These are phyloP conservation scores for Leptodirus hochenwartii DNA, from an alignment of 2,888 invertebrate species.

Conservation along the genomic window DNA sequence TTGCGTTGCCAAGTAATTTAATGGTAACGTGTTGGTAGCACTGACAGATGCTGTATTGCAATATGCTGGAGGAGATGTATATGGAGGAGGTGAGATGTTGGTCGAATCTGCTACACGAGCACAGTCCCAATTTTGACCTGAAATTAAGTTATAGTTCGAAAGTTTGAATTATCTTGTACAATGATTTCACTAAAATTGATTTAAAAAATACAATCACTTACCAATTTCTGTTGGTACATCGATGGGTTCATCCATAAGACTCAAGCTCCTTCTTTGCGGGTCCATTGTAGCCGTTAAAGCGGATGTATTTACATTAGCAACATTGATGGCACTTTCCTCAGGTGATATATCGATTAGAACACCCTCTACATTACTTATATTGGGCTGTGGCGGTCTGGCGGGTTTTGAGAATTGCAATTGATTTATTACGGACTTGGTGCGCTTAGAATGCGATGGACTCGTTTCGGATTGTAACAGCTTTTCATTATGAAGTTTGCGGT, in stretches of 20 bases:
- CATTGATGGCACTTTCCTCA: conserved; percentile 23
- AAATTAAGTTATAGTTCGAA: not conserved
- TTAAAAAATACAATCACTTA: conserved; percentile 2
- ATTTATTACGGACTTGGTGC: conserved; percentile 15
- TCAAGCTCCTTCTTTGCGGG: conserved; percentile 17
- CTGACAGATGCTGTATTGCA: conserved; percentile 33
- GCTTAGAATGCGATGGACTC: conserved; percentile 9
- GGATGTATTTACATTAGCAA: conserved; percentile 17
- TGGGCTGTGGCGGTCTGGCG: conserved; percentile 28
- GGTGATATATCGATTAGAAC: conserved; percentile 59
- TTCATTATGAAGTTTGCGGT: conserved; percentile 69
- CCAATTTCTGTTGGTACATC: conserved; percentile 38
- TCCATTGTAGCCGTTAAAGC: not conserved
- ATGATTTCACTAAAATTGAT: not conserved
- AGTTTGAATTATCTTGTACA: conserved; percentile 1
- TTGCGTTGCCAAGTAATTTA: too few relatives aligned
- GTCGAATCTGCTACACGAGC: conserved; percentile 15
- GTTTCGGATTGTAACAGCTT: conserved; percentile 13
- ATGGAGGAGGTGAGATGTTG: conserved; percentile 26
- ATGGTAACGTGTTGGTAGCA: too few relatives aligned
- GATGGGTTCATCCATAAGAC: conserved; percentile 55
- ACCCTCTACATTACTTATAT: conserved; percentile 39
- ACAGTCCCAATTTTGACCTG: too few relatives aligned
- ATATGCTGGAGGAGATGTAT: conserved; percentile 35
- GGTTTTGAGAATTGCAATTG: too few relatives aligned